Evolutionary conservation across 1,140 invertebrate genomes (phyloP).

Genomic region (Diabrotica undecimpunctata): DNA sequence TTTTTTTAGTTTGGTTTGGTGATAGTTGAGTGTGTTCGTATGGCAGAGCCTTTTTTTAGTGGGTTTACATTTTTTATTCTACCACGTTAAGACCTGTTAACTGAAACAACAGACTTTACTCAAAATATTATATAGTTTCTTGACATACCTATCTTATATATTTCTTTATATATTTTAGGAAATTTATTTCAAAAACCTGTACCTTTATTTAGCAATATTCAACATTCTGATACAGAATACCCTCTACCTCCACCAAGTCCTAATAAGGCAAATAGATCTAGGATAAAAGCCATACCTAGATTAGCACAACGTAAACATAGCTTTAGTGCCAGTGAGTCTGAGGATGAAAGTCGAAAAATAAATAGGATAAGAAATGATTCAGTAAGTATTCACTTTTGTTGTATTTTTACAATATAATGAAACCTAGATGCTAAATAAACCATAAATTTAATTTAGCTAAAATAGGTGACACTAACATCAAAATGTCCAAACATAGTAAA

Average conservation of each 20-base stretch:
- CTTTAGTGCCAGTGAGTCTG: slow-evolving; percentile 45
- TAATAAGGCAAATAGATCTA: slow-evolving; percentile 39
- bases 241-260: slow-evolving; percentile 41
- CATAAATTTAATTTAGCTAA: too few species aligned
- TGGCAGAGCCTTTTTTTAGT: too few species aligned
- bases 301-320: slow-evolving; percentile 38
- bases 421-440: too few species aligned
- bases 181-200: slow-evolving; percentile 8
- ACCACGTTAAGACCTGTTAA: too few species aligned
- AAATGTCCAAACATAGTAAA: too few species aligned
- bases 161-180: slow-evolving; percentile 9
- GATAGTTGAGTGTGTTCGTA: too few species aligned
- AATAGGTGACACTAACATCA: too few species aligned
- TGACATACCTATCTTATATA: too few species aligned
- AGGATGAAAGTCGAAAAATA: slow-evolving; percentile 41
- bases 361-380: slow-evolving; percentile 43
- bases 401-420: slow-evolving; percentile 1
- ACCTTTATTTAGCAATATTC: not conserved
- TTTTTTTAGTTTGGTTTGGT: too few species aligned
- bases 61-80: too few species aligned
- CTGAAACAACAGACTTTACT: too few species aligned
- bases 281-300: slow-evolving; percentile 43
- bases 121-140: too few species aligned
- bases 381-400: slow-evolving; percentile 29
- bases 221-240: slow-evolving; percentile 36